Evolutionary conservation across 2,113 vertebrate species (phyloP).

Genomic region (Ellobius talpinus): DNA sequence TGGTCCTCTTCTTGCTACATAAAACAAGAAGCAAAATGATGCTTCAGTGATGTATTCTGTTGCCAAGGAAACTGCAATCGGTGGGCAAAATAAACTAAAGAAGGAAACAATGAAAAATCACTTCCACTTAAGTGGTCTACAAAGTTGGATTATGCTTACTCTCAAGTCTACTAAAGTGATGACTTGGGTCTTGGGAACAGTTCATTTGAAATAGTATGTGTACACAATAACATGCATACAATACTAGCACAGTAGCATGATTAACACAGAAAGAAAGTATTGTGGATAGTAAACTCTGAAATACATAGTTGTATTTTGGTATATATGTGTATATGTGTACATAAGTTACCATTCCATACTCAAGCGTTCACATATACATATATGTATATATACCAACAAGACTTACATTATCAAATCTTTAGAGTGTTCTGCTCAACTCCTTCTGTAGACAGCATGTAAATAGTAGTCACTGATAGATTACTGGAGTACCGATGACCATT

Average conservation of each 20-base stretch:
- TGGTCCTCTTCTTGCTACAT: neutral
- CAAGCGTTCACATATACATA: neutral
- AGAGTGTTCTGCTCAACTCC: neutral
- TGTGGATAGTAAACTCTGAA: neutral
- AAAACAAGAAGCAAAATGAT: constrained; percentile 44
- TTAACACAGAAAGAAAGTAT: neutral
- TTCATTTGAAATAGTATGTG: constrained; percentile 35
- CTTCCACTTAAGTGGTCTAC: neutral
- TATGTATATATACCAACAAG: neutral
- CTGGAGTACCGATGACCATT: neutral
- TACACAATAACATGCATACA: neutral
- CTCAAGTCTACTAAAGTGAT: neutral
- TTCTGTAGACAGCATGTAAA: neutral
- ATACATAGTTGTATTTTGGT: neutral
- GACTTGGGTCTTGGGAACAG: neutral
- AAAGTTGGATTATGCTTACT: neutral
- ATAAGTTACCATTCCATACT: neutral
- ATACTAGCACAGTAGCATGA: neutral
- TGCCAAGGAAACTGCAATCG: neutral
- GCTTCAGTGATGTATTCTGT: neutral
- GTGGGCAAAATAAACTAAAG: neutral
- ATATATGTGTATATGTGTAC: neutral
- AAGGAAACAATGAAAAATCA: constrained; percentile 11
- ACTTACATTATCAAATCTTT: constrained; percentile 15
- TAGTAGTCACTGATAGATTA: neutral